phyloP scores from a whole-genome alignment of 2,797 vertebrate species.

The Holocentrus rufus region DNA sequence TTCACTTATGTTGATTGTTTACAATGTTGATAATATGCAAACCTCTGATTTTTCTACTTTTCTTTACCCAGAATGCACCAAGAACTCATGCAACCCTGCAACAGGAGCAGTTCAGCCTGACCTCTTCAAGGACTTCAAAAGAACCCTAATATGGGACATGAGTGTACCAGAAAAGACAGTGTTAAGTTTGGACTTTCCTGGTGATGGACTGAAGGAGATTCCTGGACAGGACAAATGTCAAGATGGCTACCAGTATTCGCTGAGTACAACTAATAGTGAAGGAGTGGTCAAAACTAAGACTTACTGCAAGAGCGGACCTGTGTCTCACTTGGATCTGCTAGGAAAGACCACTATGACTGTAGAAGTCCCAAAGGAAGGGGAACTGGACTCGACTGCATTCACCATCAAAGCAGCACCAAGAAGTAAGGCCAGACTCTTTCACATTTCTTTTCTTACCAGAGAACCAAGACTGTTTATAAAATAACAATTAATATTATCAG shows the following conservation, averaged over 20 bases:
- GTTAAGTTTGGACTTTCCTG: conserved; percentile 84
- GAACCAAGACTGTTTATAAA: not conserved
- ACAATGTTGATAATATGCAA: not conserved
- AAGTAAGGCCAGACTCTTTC: conserved; percentile 43
- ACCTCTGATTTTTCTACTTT: not conserved
- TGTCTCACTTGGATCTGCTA: conserved; percentile 47
- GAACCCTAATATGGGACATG: conserved; percentile 85
- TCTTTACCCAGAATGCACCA: conserved; percentile 70
- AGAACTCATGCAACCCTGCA: conserved; percentile 77
- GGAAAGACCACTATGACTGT: conserved; percentile 45
- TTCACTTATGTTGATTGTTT: not conserved
- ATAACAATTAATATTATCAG: no score
- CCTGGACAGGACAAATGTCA: conserved; percentile 43
- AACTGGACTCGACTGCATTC: conserved; percentile 49
- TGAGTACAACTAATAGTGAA: conserved; percentile 47
- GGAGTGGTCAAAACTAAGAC: conserved; percentile 28
- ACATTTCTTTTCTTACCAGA: not conserved
- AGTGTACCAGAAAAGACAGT: conserved; percentile 57
- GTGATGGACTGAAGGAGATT: conserved; percentile 44
- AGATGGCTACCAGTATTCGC: conserved; percentile 49
- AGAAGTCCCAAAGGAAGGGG: conserved; percentile 58
- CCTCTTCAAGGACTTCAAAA: conserved; percentile 82
- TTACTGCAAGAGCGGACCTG: conserved; percentile 60
- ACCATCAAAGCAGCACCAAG: conserved; percentile 45
- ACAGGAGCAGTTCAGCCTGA: conserved; percentile 76